Evolutionary conservation across 2,113 vertebrate genomes (phyloP).

Genomic region (Gallinago media): DNA sequence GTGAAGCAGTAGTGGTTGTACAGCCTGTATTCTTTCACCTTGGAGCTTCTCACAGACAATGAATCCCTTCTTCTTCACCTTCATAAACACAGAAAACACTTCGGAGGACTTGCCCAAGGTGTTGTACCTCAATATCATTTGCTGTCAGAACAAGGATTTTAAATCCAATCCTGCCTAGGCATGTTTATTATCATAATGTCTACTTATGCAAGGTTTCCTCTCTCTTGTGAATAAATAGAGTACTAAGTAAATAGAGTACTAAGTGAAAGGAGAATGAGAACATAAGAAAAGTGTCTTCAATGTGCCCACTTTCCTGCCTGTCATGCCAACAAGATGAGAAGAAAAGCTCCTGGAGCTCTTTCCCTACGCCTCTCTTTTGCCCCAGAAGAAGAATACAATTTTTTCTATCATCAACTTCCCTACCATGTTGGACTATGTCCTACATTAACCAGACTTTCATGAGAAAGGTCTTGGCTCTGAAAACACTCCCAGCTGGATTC

Average conservation of each 20-base stretch:
- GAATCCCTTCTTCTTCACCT: not conserved
- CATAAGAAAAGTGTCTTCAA: not conserved
- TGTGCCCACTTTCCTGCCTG: not conserved
- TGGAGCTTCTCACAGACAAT: not conserved
- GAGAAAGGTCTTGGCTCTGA: not conserved
- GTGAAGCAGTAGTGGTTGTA: not conserved
- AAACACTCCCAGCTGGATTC: not conserved
- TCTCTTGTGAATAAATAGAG: not conserved
- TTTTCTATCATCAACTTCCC: not conserved
- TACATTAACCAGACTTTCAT: not conserved
- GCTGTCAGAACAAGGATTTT: not conserved
- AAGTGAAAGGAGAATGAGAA: not conserved
- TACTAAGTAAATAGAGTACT: not conserved
- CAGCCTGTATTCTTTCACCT: accelerated
- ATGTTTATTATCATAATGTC: not conserved
- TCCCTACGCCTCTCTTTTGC: not conserved
- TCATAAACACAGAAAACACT: not conserved
- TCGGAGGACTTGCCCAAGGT: not conserved
- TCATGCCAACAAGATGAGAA: not conserved
- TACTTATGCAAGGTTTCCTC: not conserved
- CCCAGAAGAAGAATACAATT: not conserved
- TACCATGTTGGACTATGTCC: not conserved
- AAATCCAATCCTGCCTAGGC: not conserved
- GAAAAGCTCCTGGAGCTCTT: not conserved
- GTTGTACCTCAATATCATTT: not conserved